phyloP scores from a whole-genome alignment of 2,888 invertebrate species.

The Xestoiulus laeticollis region DNA sequence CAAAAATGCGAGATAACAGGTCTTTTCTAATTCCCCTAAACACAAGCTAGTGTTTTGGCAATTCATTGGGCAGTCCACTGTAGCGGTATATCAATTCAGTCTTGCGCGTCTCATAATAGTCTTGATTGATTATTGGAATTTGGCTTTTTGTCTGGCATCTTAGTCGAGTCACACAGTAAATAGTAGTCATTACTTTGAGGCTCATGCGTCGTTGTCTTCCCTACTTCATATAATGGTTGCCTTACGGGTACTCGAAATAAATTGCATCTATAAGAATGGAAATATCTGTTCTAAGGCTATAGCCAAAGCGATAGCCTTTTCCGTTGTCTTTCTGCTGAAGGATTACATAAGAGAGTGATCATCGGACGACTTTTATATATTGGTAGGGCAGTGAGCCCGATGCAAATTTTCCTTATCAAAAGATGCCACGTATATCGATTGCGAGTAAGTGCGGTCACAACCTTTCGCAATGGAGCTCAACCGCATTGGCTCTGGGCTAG shows the following conservation, averaged over 20 bases:
- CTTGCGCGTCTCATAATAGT: background rate
- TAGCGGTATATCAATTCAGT: background rate
- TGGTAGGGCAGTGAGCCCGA: background rate
- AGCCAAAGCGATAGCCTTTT: constrained; percentile 2
- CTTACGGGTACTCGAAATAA: constrained; percentile 29
- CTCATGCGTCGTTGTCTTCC: constrained; percentile 1
- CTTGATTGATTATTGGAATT: constrained; percentile 34
- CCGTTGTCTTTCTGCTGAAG: constrained; percentile 7
- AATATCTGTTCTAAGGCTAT: background rate
- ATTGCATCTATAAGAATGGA: constrained; percentile 38
- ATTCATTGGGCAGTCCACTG: background rate
- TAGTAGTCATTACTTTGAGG: constrained; percentile 20
- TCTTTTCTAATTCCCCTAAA: background rate
- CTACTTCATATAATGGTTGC: constrained; percentile 11
- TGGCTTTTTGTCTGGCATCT: constrained; percentile 23
- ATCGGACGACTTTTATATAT: background rate
- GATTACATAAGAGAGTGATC: constrained; percentile 34
- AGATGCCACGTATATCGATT: constrained; percentile 38
- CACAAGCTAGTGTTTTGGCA: background rate
- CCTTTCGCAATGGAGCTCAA: constrained; percentile 17
- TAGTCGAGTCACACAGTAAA: background rate
- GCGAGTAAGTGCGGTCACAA: constrained; percentile 35
- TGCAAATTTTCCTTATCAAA: constrained; percentile 41
- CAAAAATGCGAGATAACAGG: no score
- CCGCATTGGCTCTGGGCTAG: constrained; percentile 39